Evolutionary conservation across 2,888 invertebrate genomes (phyloP).

Genomic region (Apeira syringaria): DNA sequence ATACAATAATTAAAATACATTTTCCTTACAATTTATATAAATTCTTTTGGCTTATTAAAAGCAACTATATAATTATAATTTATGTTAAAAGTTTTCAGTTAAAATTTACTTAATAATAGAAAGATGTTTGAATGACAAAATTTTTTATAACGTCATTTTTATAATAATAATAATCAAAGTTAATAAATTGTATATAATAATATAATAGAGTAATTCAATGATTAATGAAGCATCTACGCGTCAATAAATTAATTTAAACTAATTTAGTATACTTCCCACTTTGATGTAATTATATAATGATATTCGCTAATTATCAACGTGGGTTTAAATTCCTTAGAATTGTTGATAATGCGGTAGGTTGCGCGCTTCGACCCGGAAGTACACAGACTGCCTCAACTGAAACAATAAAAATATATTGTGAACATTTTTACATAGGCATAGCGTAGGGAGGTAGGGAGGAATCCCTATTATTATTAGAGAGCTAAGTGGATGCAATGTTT

Average conservation of each 20-base stretch:
- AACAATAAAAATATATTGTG: conserved; percentile 20
- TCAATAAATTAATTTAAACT: conserved; percentile 86
- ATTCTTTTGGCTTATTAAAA: conserved; percentile 84
- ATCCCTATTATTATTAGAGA: no score
- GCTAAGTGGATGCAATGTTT: no score
- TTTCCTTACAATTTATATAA: conserved; percentile 83
- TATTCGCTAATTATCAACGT: conserved; percentile 77
- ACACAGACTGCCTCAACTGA: conserved; percentile 24
- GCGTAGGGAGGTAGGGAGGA: no score
- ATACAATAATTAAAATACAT: conserved; percentile 83
- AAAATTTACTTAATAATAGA: conserved; percentile 81
- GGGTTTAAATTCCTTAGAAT: conserved; percentile 76
- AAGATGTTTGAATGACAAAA: conserved; percentile 84
- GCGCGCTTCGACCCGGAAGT: conserved; percentile 54
- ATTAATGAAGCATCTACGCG: conserved; percentile 85
- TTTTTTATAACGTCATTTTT: conserved; percentile 82
- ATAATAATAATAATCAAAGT: conserved; percentile 84
- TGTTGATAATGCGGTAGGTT: conserved; percentile 70
- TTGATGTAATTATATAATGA: conserved; percentile 69
- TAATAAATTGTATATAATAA: conserved; percentile 85
- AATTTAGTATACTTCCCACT: conserved; percentile 85
- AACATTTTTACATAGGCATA: no score
- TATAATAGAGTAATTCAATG: conserved; percentile 84
- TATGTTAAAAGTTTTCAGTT: conserved; percentile 82
- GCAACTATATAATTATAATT: conserved; percentile 83